A percentile compares a stretch with the other conserved stretches of the same genome.
Conservation (phyloP, 2,113 vertebrate species). For the Xiphophorus couchianus region DNA sequence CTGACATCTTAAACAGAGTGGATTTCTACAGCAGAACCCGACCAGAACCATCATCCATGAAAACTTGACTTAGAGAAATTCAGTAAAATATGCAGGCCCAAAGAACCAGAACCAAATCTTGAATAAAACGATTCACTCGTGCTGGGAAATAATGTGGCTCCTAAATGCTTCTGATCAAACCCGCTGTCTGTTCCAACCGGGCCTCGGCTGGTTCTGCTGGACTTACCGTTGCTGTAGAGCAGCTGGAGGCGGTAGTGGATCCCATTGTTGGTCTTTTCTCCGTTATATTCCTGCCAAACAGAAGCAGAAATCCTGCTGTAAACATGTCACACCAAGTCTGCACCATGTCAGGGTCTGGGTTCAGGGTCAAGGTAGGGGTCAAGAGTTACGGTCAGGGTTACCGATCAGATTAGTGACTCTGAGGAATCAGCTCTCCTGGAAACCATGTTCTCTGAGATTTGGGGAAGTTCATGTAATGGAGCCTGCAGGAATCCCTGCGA, state of each 20-base stretch:
- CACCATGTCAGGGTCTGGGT: background rate
- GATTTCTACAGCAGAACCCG: background rate
- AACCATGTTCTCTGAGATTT: background rate
- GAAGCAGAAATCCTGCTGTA: conserved; percentile 21
- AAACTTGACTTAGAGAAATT: background rate
- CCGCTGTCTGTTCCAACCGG: too few species aligned
- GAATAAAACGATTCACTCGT: too few species aligned
- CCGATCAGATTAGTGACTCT: background rate
- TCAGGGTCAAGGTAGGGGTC: too few species aligned
- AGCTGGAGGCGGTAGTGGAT: conserved; percentile 94
- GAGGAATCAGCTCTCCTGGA: background rate
- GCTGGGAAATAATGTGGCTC: background rate
- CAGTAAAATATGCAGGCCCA: background rate
- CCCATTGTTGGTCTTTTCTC: conserved; percentile 95
- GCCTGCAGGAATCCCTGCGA: background rate
- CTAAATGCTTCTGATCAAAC: too few species aligned
- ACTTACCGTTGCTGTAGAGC: conserved; percentile 93
- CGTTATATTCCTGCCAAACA: conserved; percentile 81
- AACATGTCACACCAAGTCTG: background rate
- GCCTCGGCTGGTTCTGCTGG: background rate
- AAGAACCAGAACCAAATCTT: background rate
- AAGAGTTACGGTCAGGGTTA: too few species aligned
- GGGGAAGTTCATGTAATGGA: background rate
- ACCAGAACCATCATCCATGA: background rate
- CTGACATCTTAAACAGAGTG: background rate